A percentile compares a stretch with the other conserved stretches of the same genome.
Conservation (phyloP, 2,113 vertebrate genomes). For the Microcebus jonahi region DNA sequence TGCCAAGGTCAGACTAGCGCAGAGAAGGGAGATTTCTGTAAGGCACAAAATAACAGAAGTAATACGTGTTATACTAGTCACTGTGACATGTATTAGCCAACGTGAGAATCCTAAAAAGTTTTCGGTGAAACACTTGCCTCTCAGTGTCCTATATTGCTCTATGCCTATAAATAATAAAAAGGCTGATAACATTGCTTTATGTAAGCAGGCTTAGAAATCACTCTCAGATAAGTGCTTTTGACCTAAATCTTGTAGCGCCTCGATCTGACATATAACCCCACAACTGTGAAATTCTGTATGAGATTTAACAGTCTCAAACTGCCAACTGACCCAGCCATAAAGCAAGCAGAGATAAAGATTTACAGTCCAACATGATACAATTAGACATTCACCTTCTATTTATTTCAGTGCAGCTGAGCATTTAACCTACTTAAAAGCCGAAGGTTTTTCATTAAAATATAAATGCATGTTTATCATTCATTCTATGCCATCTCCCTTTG, state of each 20-base stretch:
- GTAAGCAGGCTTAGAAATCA: slow-evolving; percentile 90
- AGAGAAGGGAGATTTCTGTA: slow-evolving; percentile 63
- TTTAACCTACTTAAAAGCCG: slow-evolving; percentile 83
- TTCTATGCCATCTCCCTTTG: slow-evolving; percentile 78
- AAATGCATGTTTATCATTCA: slow-evolving; percentile 78
- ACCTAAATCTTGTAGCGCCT: slow-evolving; percentile 89
- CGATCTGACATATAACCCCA: slow-evolving; percentile 87
- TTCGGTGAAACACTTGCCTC: slow-evolving; percentile 69
- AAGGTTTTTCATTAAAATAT: slow-evolving; percentile 85
- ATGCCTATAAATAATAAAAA: slow-evolving; percentile 86
- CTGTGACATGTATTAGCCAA: slow-evolving; percentile 63
- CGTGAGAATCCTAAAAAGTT: slow-evolving; percentile 81
- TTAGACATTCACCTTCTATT: slow-evolving; percentile 88
- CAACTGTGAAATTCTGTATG: slow-evolving; percentile 88
- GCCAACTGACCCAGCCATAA: slow-evolving; percentile 88
- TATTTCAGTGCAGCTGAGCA: slow-evolving; percentile 83
- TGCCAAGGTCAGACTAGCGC: slow-evolving; percentile 62
- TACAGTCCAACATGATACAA: slow-evolving; percentile 88
- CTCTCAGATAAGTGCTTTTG: slow-evolving; percentile 89
- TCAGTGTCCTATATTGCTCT: slow-evolving; percentile 76
- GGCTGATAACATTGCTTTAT: slow-evolving; percentile 87
- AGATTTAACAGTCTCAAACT: slow-evolving; percentile 88
- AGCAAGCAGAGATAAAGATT: slow-evolving; percentile 88
- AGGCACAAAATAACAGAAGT: slow-evolving; percentile 66
- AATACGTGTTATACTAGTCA: slow-evolving; percentile 76